Evolutionary conservation across 64 coral and sea anemone species (phyloP), one percentile per base, ranked within the genome.

Genomic region (Porites lutea): DNA sequence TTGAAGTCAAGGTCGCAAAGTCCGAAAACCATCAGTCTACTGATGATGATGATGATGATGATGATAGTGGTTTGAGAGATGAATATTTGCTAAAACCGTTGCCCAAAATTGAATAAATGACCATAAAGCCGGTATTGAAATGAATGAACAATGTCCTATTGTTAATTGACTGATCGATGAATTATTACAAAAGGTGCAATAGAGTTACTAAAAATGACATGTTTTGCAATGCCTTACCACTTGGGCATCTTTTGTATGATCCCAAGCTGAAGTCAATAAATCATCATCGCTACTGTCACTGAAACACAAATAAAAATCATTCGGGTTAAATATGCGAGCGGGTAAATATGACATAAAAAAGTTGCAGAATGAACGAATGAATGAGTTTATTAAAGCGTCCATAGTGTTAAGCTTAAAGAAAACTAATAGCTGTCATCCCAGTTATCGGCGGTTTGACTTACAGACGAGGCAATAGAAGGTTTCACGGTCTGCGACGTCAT

Each of bases 1-100:
- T 78, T 59, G 18, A 78, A 78, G 52, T 21, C 4, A 57, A 2
- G 51, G 75, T 78, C 75, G 75, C 75, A 78, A 78, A 78, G 75
- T 57, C 75, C 50, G 75, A 78, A 78, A 78, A 78, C 75, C 75
- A 57, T 78, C 75, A 53, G 75, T 78, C 50, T 78, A 22, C 58
- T 78, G 75, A 78, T 72, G 70, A 46, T 72, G 70, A 19, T 69
- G 66, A 64, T 64, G 66, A 69, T 21, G 16, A 69, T 20, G 66
- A 69, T 69, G 66, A 64, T 64, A 8, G 77, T 23, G 15, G 55
- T 21, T 59, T n/a, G n/a, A n/a, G n/a, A n/a, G n/a, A n/a, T n/a
- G n/a, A n/a, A n/a, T n/a, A 71, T 71, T 71, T 71, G 68, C 68
- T 71, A 71, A 18, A 71, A 71, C n/a, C 13, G 43, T 6, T 74